Evolutionary conservation across 2,888 invertebrate genomes (phyloP).

Genomic region (Anodontia alba): DNA sequence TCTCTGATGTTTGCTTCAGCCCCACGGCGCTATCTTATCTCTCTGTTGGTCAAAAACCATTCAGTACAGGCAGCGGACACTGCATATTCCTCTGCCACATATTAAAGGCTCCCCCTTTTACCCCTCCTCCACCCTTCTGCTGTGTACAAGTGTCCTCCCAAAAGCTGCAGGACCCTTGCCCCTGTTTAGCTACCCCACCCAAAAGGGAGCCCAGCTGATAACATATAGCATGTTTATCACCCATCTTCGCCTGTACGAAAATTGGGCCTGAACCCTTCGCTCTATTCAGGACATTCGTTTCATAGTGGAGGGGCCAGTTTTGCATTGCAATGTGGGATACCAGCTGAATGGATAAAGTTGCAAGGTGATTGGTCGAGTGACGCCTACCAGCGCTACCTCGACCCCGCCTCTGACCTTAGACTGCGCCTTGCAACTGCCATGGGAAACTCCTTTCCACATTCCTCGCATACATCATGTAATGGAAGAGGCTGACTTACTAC

Average conservation of each 20-base stretch:
- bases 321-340: no score
- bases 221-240: constrained; percentile 14
- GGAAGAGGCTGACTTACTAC: neutral
- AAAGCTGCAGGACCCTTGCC: neutral
- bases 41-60: constrained; percentile 18
- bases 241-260: neutral
- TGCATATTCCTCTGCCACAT: constrained; percentile 24
- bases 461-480: neutral
- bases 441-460: constrained; percentile 12
- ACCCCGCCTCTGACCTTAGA: constrained; percentile 15
- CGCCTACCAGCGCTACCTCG: constrained; percentile 28
- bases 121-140: no score
- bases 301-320: no score
- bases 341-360: constrained; percentile 26
- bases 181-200: neutral
- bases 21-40: no score
- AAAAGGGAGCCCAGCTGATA: neutral
- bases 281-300: constrained; percentile 29
- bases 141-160: no score
- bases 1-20: neutral
- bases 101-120: constrained; percentile 21
- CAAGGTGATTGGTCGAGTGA: constrained; percentile 36
- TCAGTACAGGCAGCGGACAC: neutral
- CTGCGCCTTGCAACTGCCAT: constrained; percentile 4
- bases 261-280: constrained; percentile 12